phyloP scores from a whole-genome alignment of 2,113 vertebrate species.

The Aldabrachelys gigantea region DNA sequence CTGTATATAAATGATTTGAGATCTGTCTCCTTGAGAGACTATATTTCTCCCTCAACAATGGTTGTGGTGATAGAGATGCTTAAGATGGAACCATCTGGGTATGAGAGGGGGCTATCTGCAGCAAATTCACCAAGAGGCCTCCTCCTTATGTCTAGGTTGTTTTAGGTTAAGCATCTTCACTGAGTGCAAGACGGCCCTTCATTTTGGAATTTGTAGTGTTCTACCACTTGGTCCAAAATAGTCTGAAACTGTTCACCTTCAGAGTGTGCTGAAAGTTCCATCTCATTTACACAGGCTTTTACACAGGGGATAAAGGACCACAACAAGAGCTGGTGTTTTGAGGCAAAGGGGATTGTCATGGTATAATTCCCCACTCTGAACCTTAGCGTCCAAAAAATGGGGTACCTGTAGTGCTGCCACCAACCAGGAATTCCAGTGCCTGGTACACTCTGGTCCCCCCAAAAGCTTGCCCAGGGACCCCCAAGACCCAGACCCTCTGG shows the following conservation, averaged over 20 bases:
- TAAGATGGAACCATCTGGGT: neutral
- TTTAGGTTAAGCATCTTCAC: neutral
- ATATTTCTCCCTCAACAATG: neutral
- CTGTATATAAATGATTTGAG: neutral
- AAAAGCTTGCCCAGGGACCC: too few species aligned
- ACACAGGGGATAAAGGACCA: neutral
- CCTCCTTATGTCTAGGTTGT: neutral
- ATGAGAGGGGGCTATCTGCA: neutral
- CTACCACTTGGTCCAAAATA: neutral
- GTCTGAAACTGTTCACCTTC: neutral
- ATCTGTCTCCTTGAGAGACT: neutral
- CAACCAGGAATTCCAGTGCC: too few species aligned
- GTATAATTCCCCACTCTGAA: too few species aligned
- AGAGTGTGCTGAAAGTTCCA: neutral
- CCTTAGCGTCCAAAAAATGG: too few species aligned
- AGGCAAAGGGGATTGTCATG: neutral
- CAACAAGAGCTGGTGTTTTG: neutral
- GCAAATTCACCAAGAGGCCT: neutral
- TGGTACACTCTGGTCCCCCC: too few species aligned
- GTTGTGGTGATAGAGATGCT: neutral
- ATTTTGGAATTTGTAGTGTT: neutral
- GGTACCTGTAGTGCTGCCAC: too few species aligned
- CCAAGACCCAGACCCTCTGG: too few species aligned
- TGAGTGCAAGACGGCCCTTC: neutral
- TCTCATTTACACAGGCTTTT: neutral